Evolutionary conservation across 2,888 invertebrate species (phyloP), one percentile per base, ranked within the genome.

Genomic region (Synanthedon andrenaeformis): DNA sequence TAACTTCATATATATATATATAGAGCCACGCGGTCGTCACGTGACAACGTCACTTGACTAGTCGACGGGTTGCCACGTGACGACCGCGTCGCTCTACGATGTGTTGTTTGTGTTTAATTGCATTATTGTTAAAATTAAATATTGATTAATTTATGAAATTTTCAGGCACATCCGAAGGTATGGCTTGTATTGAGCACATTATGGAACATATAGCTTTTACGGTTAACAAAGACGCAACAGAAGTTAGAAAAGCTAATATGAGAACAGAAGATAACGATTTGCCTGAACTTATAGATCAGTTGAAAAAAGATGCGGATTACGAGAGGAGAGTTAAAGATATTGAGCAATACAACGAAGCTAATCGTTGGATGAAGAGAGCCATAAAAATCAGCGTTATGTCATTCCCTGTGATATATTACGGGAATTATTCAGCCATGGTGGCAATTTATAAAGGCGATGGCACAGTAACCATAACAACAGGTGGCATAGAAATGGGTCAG

Each of bases 301-400:
- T 91, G 41, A 86, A 89, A 62, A 70, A 72, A 55, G 82, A 87
- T 58, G 76, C 89, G 0, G 86, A 92, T 56, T 91, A 90, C 63
- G 86, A 89, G 0, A 67, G 75, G 45, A 79, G 93, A 6, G 76
- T 72, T 49, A 69, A 69, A 56, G 82, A 80, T 10, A 81, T 92
- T 3, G 70, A 87, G 51, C 64, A 77, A n/a, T 93, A 91, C 67
- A 92, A 92, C 62, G 65, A 74, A 59, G 82, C 79, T 11, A 94
- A 95, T 73, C 85, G 93, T 53, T 95, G 95, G 95, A 92, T 89
- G 70, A 95, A 95, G 68, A 90, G 89, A 59, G 93, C 91, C 0
- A 88, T 93, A 0, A 78, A 89, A 10, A 65, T 94, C 0, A 89
- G 90, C 14, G 90, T 92, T 0, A 91, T 94, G 90, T 84, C 88